A percentile compares a stretch with the other conserved stretches of the same genome.
These are phyloP conservation scores for Metopia argyrocephala DNA, from an alignment of 2,888 invertebrate genomes.

Conservation along the genomic window DNA sequence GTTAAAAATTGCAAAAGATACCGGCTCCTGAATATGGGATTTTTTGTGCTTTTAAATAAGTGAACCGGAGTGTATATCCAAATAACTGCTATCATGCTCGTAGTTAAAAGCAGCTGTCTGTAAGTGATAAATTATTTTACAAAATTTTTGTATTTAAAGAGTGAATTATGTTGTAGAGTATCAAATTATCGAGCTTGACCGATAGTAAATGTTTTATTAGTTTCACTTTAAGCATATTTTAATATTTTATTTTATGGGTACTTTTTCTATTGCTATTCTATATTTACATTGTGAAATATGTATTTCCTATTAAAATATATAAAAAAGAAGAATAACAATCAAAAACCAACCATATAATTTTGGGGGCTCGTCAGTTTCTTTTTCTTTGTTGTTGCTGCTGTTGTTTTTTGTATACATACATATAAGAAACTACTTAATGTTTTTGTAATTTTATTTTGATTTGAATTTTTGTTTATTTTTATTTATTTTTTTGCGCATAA, in stretches of 20 bases:
- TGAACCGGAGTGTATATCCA: too few species aligned
- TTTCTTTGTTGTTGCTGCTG: background rate
- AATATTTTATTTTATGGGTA: background rate
- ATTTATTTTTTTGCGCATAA: slow-evolving; percentile 9
- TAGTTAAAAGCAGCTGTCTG: too few species aligned
- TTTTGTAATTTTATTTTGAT: slow-evolving; percentile 23
- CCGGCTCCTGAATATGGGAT: too few species aligned
- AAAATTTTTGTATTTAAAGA: too few species aligned
- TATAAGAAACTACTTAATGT: slow-evolving; percentile 10
- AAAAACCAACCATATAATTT: slow-evolving; percentile 17
- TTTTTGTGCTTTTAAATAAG: too few species aligned
- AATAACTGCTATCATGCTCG: too few species aligned
- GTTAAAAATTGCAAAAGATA: too few species aligned
- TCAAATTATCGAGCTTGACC: too few species aligned
- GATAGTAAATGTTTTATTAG: background rate
- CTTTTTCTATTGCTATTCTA: background rate
- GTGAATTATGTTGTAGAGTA: too few species aligned
- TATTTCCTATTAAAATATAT: slow-evolving; percentile 3
- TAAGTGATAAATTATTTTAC: too few species aligned
- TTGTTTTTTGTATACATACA: background rate
- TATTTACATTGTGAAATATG: slow-evolving; percentile 30
- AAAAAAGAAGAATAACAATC: background rate
- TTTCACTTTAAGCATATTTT: background rate
- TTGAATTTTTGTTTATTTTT: background rate
- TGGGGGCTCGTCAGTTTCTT: slow-evolving; percentile 36